Evolutionary conservation across 2,888 invertebrate genomes (phyloP), one percentile per base, ranked within the genome.

Genomic region (Nycteola revayana): DNA sequence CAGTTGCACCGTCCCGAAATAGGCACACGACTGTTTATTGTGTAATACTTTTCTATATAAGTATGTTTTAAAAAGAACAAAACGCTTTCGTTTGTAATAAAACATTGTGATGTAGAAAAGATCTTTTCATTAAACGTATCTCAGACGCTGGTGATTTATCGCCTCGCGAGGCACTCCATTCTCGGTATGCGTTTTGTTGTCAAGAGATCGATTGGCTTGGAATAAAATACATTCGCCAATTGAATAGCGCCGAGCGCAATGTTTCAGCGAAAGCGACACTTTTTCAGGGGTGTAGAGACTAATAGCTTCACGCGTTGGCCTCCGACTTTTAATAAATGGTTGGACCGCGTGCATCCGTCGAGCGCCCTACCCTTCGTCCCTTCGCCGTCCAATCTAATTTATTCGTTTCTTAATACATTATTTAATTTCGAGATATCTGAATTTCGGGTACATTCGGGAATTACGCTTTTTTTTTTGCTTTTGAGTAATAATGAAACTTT

Each of bases 171-270:
- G 78, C 79, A 76, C 75, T 82, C 72, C 66, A 78, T 79, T 82
- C 81, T 75, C 67, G 49, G 54, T 59, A 77, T 81, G 81, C 79
- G 79, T 85, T 83, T 83, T 81, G 82, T 82, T 82, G 80, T 72
- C 72, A 70, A 57, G 65, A 85, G 86, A 85, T 86, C 84, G 85
- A 88, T 86, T 78, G 84, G 76, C 59, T 69, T 60, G 63, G 78
- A 82, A 85, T 85, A 84, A 88, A 86, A 86, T 83, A 84, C 80
- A 80, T 81, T 81, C 73, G 61, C 70, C 81, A 85, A 86, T 85
- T 83, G 83, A 84, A 85, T 78, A 77, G 78, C 75, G 69, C 69
- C 63, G 60, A 43, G 71, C 72, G 76, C 78, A 78, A 85, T 84
- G 84, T 85, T 85, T 85, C 83, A 85, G 68, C 57, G 68, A 64